Evolutionary conservation across 2,797 vertebrate genomes (phyloP).

Genomic region (Trichosurus vulpecula): DNA sequence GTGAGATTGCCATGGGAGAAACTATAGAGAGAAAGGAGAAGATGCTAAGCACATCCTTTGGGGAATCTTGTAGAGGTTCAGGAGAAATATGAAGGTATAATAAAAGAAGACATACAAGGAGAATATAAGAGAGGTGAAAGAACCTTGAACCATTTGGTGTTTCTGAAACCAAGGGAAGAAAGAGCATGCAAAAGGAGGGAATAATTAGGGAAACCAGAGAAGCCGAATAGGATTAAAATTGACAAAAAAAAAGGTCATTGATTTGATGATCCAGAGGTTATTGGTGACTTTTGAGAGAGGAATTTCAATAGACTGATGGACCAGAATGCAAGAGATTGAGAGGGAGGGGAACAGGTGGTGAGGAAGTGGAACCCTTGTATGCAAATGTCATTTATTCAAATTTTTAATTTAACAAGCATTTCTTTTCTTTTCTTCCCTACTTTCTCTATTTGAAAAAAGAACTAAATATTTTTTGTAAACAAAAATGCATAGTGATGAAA

Average conservation of each 20-base stretch:
- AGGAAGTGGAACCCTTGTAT: not conserved
- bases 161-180: not conserved
- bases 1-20: not conserved
- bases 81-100: not conserved
- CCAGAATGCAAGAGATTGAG: not conserved
- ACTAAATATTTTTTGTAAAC: not conserved
- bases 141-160: not conserved
- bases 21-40: not conserved
- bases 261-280: not conserved
- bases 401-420: not conserved
- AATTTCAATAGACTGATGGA: not conserved
- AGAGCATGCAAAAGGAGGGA: not conserved
- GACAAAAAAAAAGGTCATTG: not conserved
- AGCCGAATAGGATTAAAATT: not conserved
- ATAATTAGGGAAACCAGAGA: not conserved
- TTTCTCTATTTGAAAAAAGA: not conserved
- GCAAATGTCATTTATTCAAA: not conserved
- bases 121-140: not conserved
- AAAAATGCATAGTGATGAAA: not conserved
- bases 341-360: not conserved
- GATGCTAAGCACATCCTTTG: not conserved
- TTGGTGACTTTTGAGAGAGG: not conserved
- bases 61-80: not conserved
- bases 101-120: not conserved
- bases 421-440: not conserved